Evolutionary conservation across 2,888 invertebrate genomes (phyloP), one percentile per base, ranked within the genome.

Genomic region (Alsophila aescularia): DNA sequence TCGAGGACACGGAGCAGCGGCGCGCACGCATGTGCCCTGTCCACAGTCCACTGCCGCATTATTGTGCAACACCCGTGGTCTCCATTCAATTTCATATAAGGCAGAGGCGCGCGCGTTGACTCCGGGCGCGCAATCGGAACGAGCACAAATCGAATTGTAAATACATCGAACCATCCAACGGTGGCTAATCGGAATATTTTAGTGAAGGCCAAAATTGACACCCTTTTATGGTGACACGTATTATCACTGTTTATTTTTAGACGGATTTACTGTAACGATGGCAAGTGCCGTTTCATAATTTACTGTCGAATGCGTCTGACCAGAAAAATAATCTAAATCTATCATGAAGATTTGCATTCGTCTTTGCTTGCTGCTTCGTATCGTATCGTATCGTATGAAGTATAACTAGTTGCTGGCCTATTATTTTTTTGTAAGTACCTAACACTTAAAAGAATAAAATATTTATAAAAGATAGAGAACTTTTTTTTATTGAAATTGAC

Each of bases 41-140:
- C 61, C 62, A 65, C 63, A 67, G 71, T 72, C 73, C 78, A 85
- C 85, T 83, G 77, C 67, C 62, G 76, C 82, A 90, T 89, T 88
- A 87, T 77, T 87, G 89, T 85, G 87, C 90, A 85, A 77, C 83
- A 72, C 85, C 77, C 83, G 87, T 87, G 81, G 84, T 75, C 77
- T 75, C 88, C 81, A 90, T 90, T 89, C 89, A 89, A 88, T 90
- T 89, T 84, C 90, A 87, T 82, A 91, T 91, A 91, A 70, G 77
- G 63, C 78, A 81, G 77, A 82, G 83, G 78, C 83, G 83, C 85
- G 82, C 83, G 81, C 77, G 80, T 77, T 83, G 77, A 80, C 57
- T 47, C 43, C 47, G 18, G 18, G 54, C 49, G 53, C 78, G 77
- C 76, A 68, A 79, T 78, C 77, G 66, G 74, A 79, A 75, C 72